phyloP scores from a whole-genome alignment of 2,797 vertebrate genomes.

The Pitangus sulphuratus region DNA sequence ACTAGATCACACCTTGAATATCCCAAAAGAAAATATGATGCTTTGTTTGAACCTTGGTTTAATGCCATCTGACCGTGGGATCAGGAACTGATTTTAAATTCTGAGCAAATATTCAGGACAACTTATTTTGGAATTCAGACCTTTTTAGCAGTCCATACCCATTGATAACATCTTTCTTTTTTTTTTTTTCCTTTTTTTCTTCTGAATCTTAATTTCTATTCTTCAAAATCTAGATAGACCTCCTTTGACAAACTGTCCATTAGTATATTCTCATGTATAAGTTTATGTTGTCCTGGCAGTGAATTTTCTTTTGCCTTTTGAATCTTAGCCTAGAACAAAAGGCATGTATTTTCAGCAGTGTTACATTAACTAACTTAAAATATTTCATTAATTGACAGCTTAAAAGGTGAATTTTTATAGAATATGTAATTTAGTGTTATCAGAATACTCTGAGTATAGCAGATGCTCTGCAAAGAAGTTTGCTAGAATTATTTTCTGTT shows the following conservation, averaged over 20 bases:
- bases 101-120: not conserved
- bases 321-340: not conserved
- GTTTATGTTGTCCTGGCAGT: not conserved
- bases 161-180: not conserved
- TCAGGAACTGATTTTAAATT: slow-evolving; percentile 16
- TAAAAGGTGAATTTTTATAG: not conserved
- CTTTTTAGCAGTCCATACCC: not conserved
- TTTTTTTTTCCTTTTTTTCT: not conserved
- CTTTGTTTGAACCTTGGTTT: not conserved
- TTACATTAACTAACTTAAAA: not conserved
- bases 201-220: not conserved
- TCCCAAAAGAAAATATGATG: not conserved
- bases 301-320: not conserved
- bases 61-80: slow-evolving; percentile 25
- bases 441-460: not conserved
- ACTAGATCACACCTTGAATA: not conserved
- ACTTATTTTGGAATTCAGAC: not conserved
- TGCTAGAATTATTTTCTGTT: not conserved
- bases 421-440: not conserved
- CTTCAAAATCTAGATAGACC: not conserved
- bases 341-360: not conserved
- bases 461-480: not conserved
- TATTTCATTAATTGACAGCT: not conserved
- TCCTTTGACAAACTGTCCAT: not conserved
- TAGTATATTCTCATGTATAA: not conserved